Evolutionary conservation across 2,888 invertebrate genomes (phyloP).

Genomic region (Sclerodermus sp.): DNA sequence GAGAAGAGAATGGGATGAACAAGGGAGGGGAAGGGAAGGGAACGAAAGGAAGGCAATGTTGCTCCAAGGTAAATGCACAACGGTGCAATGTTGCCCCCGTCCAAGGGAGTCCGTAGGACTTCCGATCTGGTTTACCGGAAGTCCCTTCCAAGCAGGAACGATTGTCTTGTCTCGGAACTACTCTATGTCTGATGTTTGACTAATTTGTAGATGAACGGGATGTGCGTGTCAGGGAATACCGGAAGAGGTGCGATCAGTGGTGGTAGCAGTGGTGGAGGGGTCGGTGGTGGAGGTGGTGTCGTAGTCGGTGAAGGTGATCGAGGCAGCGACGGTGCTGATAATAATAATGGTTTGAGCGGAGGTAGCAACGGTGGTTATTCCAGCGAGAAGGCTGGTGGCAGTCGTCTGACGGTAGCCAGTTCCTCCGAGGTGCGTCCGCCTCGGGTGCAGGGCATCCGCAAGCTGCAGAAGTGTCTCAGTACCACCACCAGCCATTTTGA

Average conservation of each 20-base stretch:
- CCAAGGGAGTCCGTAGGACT: too few relatives aligned
- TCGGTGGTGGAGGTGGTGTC: slow-evolving; percentile 28
- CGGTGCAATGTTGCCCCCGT: too few relatives aligned
- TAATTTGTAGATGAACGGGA: slow-evolving; percentile 74
- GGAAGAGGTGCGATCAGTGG: slow-evolving; percentile 50
- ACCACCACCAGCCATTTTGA: slow-evolving; percentile 79
- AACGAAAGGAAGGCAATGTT: too few relatives aligned
- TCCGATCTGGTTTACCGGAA: too few relatives aligned
- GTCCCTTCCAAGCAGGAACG: too few relatives aligned
- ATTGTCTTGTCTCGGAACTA: too few relatives aligned
- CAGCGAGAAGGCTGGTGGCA: slow-evolving; percentile 45
- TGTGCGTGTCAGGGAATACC: slow-evolving; percentile 70
- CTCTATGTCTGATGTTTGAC: slow-evolving; percentile 26
- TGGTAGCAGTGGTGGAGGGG: slow-evolving; percentile 30
- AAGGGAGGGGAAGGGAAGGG: too few relatives aligned
- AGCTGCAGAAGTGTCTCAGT: slow-evolving; percentile 89
- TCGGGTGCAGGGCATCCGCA: slow-evolving; percentile 94
- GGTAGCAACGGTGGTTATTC: slow-evolving; percentile 32
- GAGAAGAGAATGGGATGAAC: too few relatives aligned
- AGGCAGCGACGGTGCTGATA: slow-evolving; percentile 27
- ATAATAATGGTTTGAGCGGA: slow-evolving; percentile 34
- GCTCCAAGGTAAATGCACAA: too few relatives aligned
- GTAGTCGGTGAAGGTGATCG: slow-evolving; percentile 39
- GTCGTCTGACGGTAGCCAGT: slow-evolving; percentile 34
- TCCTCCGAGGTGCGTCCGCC: slow-evolving; percentile 71